Base-by-base conservation (phyloP, 2,797 vertebrate genomes). In the Malacoraja senta region DNA sequence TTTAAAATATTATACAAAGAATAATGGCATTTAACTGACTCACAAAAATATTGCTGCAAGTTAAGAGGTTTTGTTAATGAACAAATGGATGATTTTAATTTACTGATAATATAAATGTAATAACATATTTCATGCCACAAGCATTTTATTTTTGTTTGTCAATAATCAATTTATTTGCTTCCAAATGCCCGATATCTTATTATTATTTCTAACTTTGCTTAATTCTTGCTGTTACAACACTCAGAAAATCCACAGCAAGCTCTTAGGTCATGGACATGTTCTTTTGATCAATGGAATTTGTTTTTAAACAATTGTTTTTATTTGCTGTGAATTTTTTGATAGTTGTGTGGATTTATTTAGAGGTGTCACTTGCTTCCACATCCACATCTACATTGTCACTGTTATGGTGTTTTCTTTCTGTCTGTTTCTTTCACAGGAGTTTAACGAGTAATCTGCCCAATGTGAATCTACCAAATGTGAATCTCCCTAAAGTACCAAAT, bases 391-490 rank as follows among this genome's bases (percentile, higher is more conserved):
- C 97, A 96, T 97, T 97, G 96, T 98, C 98, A 98, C 97, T 98
- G 98, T 99, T 98, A 99, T 98, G 97, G 97, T 98, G 97, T 98
- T 98, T 99, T 97, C 96, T 99, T 96, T 99, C 98, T 99, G 98
- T 99, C 98, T 99, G 96, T 99, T 97, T 98, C 96, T 98, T 99
- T 98, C 96, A 96, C 98, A 98, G 98, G 97, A 98, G 96, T 96
- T 97, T 98, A 98, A 97, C 97, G 96, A 98, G 97, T 98, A 97
- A 97, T 97, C 98, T 98, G 96, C 98, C 98, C 96, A 98, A 99
- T 99, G 99, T 99, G 98, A 99, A 99, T 97, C 99, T 99, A 97
- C 99, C 99, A 98, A 99, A 99, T 99, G 99, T 99, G 97, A 99
- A 99, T 97, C 99, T 99, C 97, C 98, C 98, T 95, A 99, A 98